Evolutionary conservation across 1,140 invertebrate species (phyloP), one percentile per base, ranked within the genome.

Genomic region (Trinorchestia longiramus): DNA sequence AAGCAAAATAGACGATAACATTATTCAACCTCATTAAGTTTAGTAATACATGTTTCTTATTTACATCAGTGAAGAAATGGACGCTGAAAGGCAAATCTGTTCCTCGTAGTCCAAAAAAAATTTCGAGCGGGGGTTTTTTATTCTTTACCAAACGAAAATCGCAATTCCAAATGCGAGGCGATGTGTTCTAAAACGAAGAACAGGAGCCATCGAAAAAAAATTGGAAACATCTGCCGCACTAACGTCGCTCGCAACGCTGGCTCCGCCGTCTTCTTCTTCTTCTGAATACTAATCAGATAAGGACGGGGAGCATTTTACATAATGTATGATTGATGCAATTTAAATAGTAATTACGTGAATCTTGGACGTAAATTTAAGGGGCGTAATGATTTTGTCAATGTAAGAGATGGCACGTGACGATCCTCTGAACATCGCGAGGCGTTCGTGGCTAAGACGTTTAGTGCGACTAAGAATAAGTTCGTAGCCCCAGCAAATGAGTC

Each of bases 261-360:
- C 92, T 94, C 44, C 41, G 41, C 11, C 92, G 15, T 94, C 92
- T 94, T 94, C 92, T 94, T 40, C 92, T 94, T 94, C 92, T 94
- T 94, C 92, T 96, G 96, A 96, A 96, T 96, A 96, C 96, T 96
- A 96, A 96, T 96, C 94, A 96, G 96, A 96, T 96, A 96, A 96
- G 96, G 96, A 96, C 96, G 96, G 91, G 96, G 96, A 92, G 95
- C 95, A 95, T 96, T 96, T 96, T 96, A 96, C 96, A 96, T 96
- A 96, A 96, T 96, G 96, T 96, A 95, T 96, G 96, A 96, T 96
- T 96, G 96, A 96, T 96, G 96, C 96, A 96, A 96, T 96, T 96
- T 96, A 96, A 96, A 96, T 96, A 96, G 96, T 96, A 96, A 96
- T 96, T 96, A 96, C 96, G 95, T 95, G 96, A 96, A 90, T 96